Evolutionary conservation across 2,797 vertebrate species (phyloP).

Genomic region (Oryzias sinensis): DNA sequence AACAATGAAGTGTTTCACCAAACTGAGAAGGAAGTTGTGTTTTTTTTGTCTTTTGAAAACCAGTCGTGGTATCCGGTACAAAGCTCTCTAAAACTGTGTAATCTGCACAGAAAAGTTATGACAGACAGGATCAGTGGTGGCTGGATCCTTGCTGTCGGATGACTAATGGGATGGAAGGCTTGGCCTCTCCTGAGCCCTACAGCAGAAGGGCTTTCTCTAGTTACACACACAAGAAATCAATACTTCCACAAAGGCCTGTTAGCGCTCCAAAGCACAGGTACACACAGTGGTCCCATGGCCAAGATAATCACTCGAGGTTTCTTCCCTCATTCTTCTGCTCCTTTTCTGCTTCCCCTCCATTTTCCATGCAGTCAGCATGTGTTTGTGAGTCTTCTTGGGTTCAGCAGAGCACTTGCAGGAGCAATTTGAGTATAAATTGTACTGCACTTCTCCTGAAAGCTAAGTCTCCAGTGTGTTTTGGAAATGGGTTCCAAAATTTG

Average conservation of each 20-base stretch:
- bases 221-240: conserved; percentile 70
- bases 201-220: conserved; percentile 67
- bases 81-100: conserved; percentile 40
- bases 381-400: conserved; percentile 23
- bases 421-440: conserved; percentile 22
- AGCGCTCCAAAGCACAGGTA: conserved; percentile 62
- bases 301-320: conserved; percentile 58
- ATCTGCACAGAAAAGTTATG: conserved; percentile 52
- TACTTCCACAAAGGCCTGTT: conserved; percentile 57
- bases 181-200: conserved; percentile 52
- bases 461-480: conserved; percentile 33
- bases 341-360: conserved; percentile 13
- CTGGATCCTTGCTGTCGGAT: conserved; percentile 48
- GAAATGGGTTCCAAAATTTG: conserved; percentile 43
- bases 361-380: conserved; percentile 41
- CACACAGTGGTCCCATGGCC: conserved; percentile 55
- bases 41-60: conserved; percentile 25
- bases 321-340: conserved; percentile 15
- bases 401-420: conserved; percentile 13
- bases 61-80: conserved; percentile 12
- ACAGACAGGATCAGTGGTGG: conserved; percentile 57
- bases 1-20: conserved; percentile 36
- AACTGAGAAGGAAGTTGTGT: conserved; percentile 12
- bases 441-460: conserved; percentile 31
- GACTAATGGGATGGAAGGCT: conserved; percentile 59